A percentile compares a stretch with the other conserved stretches of the same genome.
These are phyloP conservation scores for Coecobrya sp. DNA, from an alignment of 2,888 invertebrate genomes.

Conservation along the genomic window DNA sequence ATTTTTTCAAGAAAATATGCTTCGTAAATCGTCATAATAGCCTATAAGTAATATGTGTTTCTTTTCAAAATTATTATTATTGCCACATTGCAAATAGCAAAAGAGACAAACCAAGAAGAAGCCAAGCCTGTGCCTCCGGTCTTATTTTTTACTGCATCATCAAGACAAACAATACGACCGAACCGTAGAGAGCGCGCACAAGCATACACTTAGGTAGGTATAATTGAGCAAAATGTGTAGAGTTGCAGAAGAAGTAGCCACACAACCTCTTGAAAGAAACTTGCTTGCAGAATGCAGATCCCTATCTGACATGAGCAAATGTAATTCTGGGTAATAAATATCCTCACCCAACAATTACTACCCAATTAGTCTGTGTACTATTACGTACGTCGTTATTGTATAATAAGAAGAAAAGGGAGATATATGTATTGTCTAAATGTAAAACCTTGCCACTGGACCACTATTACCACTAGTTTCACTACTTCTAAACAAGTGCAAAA, in stretches of 20 bases:
- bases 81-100: background rate
- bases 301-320: slow-evolving; percentile 78
- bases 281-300: slow-evolving; percentile 67
- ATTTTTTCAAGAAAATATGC: slow-evolving; percentile 34
- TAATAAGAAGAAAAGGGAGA: slow-evolving; percentile 47
- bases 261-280: slow-evolving; percentile 56
- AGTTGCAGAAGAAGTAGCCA: background rate
- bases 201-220: background rate
- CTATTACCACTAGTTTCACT: background rate
- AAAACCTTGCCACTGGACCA: slow-evolving; percentile 39
- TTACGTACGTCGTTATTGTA: slow-evolving; percentile 54
- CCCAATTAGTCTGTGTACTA: slow-evolving; percentile 80
- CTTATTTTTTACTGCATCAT: slow-evolving; percentile 24
- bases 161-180: slow-evolving; percentile 4
- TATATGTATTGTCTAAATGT: slow-evolving; percentile 40
- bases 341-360: slow-evolving; percentile 81
- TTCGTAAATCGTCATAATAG: background rate
- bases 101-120: background rate
- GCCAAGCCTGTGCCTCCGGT: slow-evolving; percentile 6
- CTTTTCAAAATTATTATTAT: slow-evolving; percentile 1
- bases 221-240: background rate
- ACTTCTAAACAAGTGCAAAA: background rate
- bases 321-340: slow-evolving; percentile 78
- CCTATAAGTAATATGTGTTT: background rate
- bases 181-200: background rate